Base-by-base conservation (phyloP, 1,140 invertebrate species). In the Drosophila sechellia region DNA sequence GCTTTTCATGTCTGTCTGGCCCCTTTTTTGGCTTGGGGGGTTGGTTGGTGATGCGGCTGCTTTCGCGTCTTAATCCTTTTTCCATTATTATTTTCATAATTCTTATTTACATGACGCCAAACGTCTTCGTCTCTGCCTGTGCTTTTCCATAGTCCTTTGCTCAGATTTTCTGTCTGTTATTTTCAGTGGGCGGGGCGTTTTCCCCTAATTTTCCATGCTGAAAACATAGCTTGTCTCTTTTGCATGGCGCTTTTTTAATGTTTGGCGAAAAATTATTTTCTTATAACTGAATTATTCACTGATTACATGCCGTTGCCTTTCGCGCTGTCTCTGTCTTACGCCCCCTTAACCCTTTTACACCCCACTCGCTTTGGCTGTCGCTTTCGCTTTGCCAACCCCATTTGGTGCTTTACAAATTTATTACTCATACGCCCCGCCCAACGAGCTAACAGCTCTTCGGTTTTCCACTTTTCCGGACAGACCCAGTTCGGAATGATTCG, bases 21-120 rank as follows among this genome's bases (percentile, higher is more conserved):
- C 46, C 52, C 13, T 6, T 43, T 20, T 25, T 31, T 27, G 10
- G 15, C 11, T 13, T 5, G 56, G 22, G 55, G 52, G 56, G 66
- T 17, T 17, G 20, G 20, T 59, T 31, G 68, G 45, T 55, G 64
- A 52, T 48, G 72, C 55, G 56, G 56, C 31, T 56, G 74, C 65
- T 66, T 77, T 73, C 49, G 79, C 72, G 77, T 87, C 90, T 91
- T 91, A 91, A 91, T 91, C 86, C 90, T 91, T 91, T 91, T 91
- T 91, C 90, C 90, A 91, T 91, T 91, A 91, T 91, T 91, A 91
- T 91, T 91, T 91, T 91, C 90, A 91, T 91, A 91, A 91, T 91
- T 91, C 90, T 91, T 91, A 91, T 91, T 91, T 91, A 91, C 90
- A 90, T 91, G 90, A 81, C 78, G 85, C 81, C 79, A 70, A 76